Evolutionary conservation across 1,140 invertebrate species (phyloP), one percentile per base, ranked within the genome.

Genomic region (Drusus annulatus): DNA sequence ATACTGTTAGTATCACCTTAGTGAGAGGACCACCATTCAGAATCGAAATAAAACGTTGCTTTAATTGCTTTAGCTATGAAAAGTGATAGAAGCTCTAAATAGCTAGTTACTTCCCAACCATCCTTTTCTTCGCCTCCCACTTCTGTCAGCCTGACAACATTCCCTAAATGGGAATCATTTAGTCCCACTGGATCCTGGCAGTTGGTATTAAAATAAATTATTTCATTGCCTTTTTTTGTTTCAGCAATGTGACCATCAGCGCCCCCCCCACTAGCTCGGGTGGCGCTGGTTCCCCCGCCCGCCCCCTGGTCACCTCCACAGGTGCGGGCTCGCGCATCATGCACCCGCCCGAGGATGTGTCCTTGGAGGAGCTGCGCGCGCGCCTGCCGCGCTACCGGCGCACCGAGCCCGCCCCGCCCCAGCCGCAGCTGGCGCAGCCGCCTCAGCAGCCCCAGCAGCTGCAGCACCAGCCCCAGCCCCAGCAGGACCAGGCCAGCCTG

Each of bases 341-440:
- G 85, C 98, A 99, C 89, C 98, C 97, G 25, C 93, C 95, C 25
- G 97, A 98, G 88, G 98, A 98, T 90, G 94, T 98, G 56, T 98
- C 97, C 60, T 85, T 98, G 90, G 97, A 98, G 87, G 96, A 98
- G 89, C 93, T 96, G 81, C 91, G 95, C 73, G 94, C 96, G 13
- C 91, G 93, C 80, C 68, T 89, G 89, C 83, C 89, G 65, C 2
- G 63, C 63, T n/a, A 80, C 78, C 15, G 50, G 69, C 3, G 93
- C 71, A 88, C 89, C 84, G 88, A 85, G 86, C 62, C 79, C 84
- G n/a, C 86, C 84, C 0, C 58, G 75, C 3, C 68, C 84, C 15
- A 82, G 83, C 19, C 85, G 82, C 0, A 51, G 76, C 5, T 65
- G 36, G 74, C 13, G 69, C 77, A n/a, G 84, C 84, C 8, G 45